These are phyloP conservation scores for Protobothrops flavoviridis DNA, from an alignment of 2,113 vertebrate species.

Conservation along the genomic window DNA sequence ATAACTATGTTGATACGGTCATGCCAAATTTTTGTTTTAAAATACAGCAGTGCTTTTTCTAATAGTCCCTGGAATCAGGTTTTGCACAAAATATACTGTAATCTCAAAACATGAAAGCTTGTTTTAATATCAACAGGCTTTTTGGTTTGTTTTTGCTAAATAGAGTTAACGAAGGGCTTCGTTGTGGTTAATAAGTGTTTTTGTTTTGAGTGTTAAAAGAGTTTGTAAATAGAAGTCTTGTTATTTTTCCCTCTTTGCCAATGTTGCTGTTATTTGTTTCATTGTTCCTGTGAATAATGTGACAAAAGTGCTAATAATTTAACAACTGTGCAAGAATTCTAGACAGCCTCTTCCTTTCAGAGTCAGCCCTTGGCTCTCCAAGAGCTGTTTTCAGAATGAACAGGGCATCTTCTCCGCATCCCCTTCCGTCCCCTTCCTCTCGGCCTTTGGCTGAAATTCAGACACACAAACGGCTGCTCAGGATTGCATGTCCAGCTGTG, in stretches of 20 bases:
- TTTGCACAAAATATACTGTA: slow-evolving; percentile 10
- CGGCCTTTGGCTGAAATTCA: not conserved
- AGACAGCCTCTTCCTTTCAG: not conserved
- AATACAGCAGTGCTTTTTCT: not conserved
- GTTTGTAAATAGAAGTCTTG: not conserved
- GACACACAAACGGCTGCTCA: not conserved
- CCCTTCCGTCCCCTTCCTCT: not conserved
- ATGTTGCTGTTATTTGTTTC: no score
- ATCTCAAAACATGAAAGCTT: not conserved
- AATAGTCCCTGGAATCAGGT: not conserved
- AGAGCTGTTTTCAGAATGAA: not conserved
- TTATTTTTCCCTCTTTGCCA: not conserved
- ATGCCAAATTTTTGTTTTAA: slow-evolving; percentile 28
- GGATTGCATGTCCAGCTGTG: not conserved
- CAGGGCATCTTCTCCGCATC: no score
- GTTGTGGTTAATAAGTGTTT: not conserved
- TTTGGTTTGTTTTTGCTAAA: not conserved
- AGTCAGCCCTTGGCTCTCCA: not conserved
- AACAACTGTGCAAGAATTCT: not conserved
- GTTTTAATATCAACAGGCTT: not conserved
- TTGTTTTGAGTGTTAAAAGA: not conserved
- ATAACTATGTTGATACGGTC: slow-evolving; percentile 29
- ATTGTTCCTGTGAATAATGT: not conserved
- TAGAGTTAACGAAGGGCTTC: not conserved
- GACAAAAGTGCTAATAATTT: not conserved